Percentiles rank a stretch among this genome's conserved stretches.
These are phyloP conservation scores for Didymodactylos carnosus DNA, from an alignment of 2,888 invertebrate species.

Conservation along the genomic window DNA sequence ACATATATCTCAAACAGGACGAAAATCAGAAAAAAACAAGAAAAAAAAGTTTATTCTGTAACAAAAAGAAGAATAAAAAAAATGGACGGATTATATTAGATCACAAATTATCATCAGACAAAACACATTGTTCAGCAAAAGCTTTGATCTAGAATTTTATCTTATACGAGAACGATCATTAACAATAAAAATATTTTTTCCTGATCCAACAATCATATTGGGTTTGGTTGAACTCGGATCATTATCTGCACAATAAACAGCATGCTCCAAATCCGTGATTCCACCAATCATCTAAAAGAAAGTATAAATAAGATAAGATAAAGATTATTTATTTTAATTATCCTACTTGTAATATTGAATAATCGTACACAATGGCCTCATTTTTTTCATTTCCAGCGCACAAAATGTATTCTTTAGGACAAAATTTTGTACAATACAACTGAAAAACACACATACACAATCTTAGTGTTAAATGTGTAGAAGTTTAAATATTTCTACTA, in stretches of 20 bases:
- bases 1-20: too few species aligned
- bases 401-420: slow-evolving; percentile 30
- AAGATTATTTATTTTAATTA: neutral
- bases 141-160: too few species aligned
- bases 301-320: neutral
- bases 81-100: too few species aligned
- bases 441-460: slow-evolving; percentile 16
- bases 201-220: slow-evolving; percentile 8
- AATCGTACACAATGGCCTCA: slow-evolving; percentile 30
- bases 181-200: neutral
- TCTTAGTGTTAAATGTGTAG: neutral
- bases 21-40: too few species aligned
- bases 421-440: slow-evolving; percentile 34
- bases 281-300: slow-evolving; percentile 1
- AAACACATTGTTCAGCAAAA: too few species aligned
- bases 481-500: neutral
- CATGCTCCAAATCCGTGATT: slow-evolving; percentile 2
- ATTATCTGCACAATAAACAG: slow-evolving; percentile 7
- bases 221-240: neutral
- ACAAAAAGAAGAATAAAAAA: too few species aligned
- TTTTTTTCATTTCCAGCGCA: slow-evolving; percentile 32
- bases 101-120: too few species aligned
- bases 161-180: neutral
- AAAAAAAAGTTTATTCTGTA: too few species aligned
- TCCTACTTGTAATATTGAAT: slow-evolving; percentile 31